These are phyloP conservation scores for Lepeophtheirus nordmannii DNA, from an alignment of 2,888 invertebrate species.

Conservation along the genomic window DNA sequence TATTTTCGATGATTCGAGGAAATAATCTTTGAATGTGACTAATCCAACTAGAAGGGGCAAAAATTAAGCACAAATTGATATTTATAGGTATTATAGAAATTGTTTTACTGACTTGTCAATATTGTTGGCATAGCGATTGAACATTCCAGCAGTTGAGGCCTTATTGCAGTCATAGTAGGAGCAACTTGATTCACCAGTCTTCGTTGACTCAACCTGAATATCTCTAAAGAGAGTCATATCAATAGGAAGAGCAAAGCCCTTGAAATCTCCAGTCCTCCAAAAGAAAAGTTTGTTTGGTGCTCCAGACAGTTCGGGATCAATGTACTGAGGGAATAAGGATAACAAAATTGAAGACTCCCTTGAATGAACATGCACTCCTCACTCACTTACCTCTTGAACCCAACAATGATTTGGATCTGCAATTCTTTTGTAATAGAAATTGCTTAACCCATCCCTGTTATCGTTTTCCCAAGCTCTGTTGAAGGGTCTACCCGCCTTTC, in stretches of 20 bases:
- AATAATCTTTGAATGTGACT: neutral
- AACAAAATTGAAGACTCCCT: no score
- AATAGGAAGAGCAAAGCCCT: slow-evolving; percentile 2
- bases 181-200: neutral
- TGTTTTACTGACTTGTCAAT: neutral
- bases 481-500: neutral
- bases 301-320: neutral
- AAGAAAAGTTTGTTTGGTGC: neutral
- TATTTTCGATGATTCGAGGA: neutral
- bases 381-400: neutral
- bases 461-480: neutral
- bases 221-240: neutral
- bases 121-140: neutral
- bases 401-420: neutral
- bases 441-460: neutral
- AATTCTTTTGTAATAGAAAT: neutral
- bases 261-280: neutral
- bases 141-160: slow-evolving; percentile 5
- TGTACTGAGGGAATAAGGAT: neutral
- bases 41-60: neutral
- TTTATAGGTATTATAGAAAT: neutral
- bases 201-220: neutral
- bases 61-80: neutral
- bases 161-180: neutral
- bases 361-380: no score